phyloP scores from a whole-genome alignment of 2,113 vertebrate genomes.

The Kryptolebias marmoratus region DNA sequence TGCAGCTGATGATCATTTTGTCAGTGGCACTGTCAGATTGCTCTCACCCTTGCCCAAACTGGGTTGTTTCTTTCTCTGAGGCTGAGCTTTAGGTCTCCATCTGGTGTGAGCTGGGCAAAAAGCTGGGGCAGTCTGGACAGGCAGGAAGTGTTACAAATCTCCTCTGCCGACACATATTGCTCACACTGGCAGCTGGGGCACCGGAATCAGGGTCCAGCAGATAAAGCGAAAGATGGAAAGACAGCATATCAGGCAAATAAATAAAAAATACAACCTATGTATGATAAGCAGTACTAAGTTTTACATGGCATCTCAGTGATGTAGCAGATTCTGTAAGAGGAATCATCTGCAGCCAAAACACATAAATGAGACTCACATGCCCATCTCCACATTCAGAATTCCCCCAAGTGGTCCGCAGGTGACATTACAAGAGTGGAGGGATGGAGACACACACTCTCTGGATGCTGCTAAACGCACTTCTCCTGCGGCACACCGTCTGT shows the following conservation, averaged over 20 bases:
- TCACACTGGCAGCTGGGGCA: constrained; percentile 85
- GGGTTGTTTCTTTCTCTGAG: constrained; percentile 65
- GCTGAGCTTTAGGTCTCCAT: constrained; percentile 81
- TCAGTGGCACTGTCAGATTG: constrained; percentile 9
- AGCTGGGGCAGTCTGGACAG: constrained; percentile 81
- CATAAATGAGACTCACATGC: constrained; percentile 84
- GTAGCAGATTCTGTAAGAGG: not conserved
- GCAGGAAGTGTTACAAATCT: constrained; percentile 88
- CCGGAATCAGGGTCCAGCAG: constrained; percentile 2
- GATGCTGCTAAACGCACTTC: constrained; percentile 86
- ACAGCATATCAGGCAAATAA: not conserved
- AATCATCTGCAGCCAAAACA: not conserved
- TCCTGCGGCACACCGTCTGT: constrained; percentile 81
- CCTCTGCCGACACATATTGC: constrained; percentile 86
- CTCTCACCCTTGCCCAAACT: constrained; percentile 61
- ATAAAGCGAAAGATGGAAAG: constrained; percentile 19
- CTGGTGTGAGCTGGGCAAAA: constrained; percentile 75
- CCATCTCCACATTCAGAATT: constrained; percentile 83
- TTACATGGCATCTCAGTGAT: not conserved
- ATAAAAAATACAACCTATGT: not conserved
- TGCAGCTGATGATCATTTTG: constrained; percentile 18
- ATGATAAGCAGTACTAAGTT: not conserved
- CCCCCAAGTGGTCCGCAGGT: constrained; percentile 83
- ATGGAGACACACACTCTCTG: constrained; percentile 79
- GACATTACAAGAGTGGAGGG: constrained; percentile 79